Conservation (phyloP, 2,888 invertebrate species). For the Bimastos eiseni region DNA sequence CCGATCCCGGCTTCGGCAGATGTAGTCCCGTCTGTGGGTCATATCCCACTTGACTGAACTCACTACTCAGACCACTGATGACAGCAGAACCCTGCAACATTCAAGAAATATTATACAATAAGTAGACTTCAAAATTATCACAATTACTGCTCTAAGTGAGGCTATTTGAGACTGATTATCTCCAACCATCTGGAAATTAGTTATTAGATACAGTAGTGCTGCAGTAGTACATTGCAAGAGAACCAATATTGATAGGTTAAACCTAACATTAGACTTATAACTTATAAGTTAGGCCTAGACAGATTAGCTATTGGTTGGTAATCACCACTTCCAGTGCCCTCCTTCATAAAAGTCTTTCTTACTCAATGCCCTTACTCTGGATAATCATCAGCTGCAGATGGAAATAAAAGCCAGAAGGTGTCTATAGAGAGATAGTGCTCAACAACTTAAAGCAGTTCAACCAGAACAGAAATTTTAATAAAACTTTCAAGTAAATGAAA, state of each 20-base stretch:
- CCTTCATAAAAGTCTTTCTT: no score
- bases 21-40: constrained; percentile 2
- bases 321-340: no score
- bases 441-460: background rate
- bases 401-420: background rate
- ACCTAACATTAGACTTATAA: no score
- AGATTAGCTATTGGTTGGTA: no score
- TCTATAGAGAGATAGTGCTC: background rate
- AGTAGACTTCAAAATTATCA: no score
- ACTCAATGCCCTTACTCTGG: background rate
- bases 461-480: background rate
- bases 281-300: no score
- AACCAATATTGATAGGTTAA: no score
- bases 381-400: background rate
- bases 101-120: background rate
- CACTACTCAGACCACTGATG: background rate
- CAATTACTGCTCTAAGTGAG: background rate
- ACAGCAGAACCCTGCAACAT: background rate
- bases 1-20: background rate
- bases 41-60: background rate
- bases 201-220: no score
- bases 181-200: no score
- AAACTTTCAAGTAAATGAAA: background rate
- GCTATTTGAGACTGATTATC: background rate
- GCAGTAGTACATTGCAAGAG: no score